A percentile compares a stretch with the other conserved stretches of the same genome.
Conservation (phyloP, 2,113 vertebrate genomes). For the Chaetura pelagica region DNA sequence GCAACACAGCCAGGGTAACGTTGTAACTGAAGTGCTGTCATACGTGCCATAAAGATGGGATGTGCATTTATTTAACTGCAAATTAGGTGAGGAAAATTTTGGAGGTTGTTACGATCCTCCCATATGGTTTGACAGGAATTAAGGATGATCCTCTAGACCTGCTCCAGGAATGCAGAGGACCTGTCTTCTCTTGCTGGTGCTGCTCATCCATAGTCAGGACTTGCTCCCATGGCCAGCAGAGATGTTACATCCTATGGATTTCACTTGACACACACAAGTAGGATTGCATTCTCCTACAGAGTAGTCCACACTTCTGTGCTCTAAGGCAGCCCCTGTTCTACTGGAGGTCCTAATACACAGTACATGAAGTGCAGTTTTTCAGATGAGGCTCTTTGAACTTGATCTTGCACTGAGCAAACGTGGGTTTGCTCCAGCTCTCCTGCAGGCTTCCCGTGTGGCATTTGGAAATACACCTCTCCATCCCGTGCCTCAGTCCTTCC, state of each 20-base stretch:
- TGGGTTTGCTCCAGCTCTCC: background rate
- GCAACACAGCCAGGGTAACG: background rate
- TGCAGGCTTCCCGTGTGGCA: background rate
- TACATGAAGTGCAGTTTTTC: background rate
- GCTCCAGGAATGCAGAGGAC: background rate
- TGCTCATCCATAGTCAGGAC: background rate
- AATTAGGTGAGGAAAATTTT: background rate
- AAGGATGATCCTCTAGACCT: background rate
- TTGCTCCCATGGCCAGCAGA: background rate
- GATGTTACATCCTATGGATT: background rate
- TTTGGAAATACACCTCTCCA: background rate
- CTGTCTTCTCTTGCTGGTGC: background rate
- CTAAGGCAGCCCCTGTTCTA: background rate
- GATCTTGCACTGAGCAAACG: background rate
- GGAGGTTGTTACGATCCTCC: background rate
- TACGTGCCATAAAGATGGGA: rapidly evolving
- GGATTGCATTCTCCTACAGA: background rate
- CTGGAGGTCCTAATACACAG: background rate
- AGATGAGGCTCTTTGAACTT: background rate
- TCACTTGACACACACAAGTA: background rate
- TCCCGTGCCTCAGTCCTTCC: background rate
- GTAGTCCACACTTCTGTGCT: background rate
- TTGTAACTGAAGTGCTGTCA: background rate
- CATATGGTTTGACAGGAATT: background rate
- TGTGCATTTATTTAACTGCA: background rate